These are phyloP conservation scores for Psephotus haematonotus DNA, from an alignment of 2,113 vertebrate species.

Conservation along the genomic window DNA sequence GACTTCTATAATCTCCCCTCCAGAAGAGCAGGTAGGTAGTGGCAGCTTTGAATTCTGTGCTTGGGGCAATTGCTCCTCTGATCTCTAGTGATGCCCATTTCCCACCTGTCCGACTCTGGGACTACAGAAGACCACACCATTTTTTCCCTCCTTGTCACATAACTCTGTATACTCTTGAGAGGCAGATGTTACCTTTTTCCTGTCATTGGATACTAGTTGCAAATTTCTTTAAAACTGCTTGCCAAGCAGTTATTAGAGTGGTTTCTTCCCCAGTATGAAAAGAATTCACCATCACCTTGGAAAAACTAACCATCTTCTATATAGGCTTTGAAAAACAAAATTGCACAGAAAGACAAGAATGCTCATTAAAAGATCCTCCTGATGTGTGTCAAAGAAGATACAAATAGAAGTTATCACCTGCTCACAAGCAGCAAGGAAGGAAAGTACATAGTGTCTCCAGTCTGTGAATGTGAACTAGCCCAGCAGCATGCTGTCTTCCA, in stretches of 20 bases:
- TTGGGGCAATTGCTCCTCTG: background rate
- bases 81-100: background rate
- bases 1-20: background rate
- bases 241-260: background rate
- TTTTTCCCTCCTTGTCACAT: background rate
- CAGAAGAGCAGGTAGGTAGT: background rate
- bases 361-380: background rate
- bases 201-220: background rate
- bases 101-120: background rate
- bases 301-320: background rate
- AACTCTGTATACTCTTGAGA: background rate
- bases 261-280: constrained; percentile 1
- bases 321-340: background rate
- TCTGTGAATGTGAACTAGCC: background rate
- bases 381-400: background rate
- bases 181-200: background rate
- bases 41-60: background rate
- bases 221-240: background rate
- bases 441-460: background rate
- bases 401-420: background rate
- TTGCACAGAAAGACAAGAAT: background rate
- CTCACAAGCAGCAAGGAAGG: background rate
- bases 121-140: background rate
- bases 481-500: background rate
- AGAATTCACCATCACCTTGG: background rate